Percentiles rank a stretch among this genome's conserved stretches.
phyloP scores from a whole-genome alignment of 2,888 invertebrate species.

The Pristionchus mayeri region DNA sequence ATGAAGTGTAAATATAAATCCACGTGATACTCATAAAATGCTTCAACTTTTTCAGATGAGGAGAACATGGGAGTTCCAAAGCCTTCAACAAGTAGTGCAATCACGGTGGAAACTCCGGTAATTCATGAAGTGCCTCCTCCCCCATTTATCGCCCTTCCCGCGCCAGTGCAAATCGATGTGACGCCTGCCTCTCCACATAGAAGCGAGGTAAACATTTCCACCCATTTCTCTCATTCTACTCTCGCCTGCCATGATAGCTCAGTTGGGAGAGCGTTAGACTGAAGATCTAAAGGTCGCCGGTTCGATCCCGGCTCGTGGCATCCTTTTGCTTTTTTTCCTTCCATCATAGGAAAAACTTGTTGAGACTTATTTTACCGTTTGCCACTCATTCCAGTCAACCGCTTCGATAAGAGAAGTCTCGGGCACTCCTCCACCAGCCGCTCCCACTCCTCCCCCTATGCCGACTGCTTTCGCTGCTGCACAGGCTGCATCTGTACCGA shows the following conservation, averaged over 20 bases:
- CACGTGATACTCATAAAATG: background rate
- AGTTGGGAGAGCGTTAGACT: background rate
- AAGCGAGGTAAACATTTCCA: background rate
- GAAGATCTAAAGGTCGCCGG: background rate
- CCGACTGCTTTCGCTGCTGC: background rate
- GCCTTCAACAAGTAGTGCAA: background rate
- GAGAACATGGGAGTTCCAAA: conserved; percentile 48
- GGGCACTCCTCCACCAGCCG: background rate
- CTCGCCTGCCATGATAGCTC: background rate
- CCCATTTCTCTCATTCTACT: no score
- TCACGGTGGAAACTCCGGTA: background rate
- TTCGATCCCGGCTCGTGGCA: background rate
- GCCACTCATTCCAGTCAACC: background rate
- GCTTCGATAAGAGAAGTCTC: background rate
- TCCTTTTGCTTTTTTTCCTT: background rate
- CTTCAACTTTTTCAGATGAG: conserved; percentile 40
- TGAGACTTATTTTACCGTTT: no score
- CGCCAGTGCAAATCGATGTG: background rate
- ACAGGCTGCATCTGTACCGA: background rate
- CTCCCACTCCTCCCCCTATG: background rate
- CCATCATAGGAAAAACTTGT: background rate
- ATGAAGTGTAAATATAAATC: background rate
- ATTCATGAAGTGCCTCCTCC: background rate
- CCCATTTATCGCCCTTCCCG: background rate
- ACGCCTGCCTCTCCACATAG: background rate